A percentile compares a stretch with the other conserved stretches of the same genome.
These are phyloP conservation scores for Dexiosoma caninum DNA, from an alignment of 2,888 invertebrate genomes.

Conservation along the genomic window DNA sequence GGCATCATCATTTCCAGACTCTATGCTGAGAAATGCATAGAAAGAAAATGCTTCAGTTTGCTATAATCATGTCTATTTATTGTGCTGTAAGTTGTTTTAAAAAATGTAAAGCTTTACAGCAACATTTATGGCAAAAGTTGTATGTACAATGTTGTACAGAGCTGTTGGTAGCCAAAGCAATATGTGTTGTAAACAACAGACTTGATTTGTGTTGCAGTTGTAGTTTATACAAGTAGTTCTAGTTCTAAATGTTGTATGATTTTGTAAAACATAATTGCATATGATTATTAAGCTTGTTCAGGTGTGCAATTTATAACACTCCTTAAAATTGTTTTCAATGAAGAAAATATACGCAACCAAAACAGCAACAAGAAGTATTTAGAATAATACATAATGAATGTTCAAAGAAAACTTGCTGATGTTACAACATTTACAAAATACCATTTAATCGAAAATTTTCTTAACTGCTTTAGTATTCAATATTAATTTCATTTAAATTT, in stretches of 20 bases:
- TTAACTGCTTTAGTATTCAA: not conserved
- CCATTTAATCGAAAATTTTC: slow-evolving; percentile 21
- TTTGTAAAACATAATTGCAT: slow-evolving; percentile 78
- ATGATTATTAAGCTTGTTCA: slow-evolving; percentile 77
- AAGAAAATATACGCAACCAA: not conserved
- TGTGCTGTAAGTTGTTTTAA: slow-evolving; percentile 7
- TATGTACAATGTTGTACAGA: slow-evolving; percentile 31
- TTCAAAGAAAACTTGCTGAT: slow-evolving; percentile 28
- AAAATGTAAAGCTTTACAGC: slow-evolving; percentile 7
- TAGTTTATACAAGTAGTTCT: slow-evolving; percentile 21
- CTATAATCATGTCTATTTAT: slow-evolving; percentile 14
- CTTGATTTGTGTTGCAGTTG: slow-evolving; percentile 24
- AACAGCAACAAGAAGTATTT: not conserved
- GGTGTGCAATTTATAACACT: slow-evolving; percentile 76
- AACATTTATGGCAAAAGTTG: not conserved
- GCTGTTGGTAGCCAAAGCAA: not conserved
- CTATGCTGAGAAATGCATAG: not conserved
- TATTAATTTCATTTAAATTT: slow-evolving; percentile 22
- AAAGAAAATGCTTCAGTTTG: slow-evolving; percentile 14
- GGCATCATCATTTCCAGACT: slow-evolving; percentile 6
- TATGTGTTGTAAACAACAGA: not conserved
- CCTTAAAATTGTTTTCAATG: slow-evolving; percentile 45
- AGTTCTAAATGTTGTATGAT: slow-evolving; percentile 66
- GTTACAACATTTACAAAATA: slow-evolving; percentile 5
- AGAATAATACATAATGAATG: slow-evolving; percentile 36